Base-by-base conservation (phyloP, 2,797 vertebrate species). In the Ctenopoma multispine region DNA sequence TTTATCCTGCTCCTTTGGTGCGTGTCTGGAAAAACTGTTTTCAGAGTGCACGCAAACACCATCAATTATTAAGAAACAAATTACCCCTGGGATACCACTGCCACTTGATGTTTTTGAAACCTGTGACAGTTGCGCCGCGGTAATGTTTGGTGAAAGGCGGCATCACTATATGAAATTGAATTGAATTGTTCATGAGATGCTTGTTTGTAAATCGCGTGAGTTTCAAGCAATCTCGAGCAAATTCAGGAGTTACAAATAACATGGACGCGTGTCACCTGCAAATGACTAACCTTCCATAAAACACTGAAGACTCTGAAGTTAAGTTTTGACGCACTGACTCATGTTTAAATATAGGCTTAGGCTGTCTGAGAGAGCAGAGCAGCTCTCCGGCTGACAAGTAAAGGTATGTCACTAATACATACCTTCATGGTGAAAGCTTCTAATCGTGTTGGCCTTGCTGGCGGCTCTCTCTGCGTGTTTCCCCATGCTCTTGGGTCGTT, bases 361-460 rank as follows among this genome's bases (percentile, higher is more conserved):
- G 41, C n/a, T 75, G 92, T 92, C 90, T 92, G 92, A 79, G 86
- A 47, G 81, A 76, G 77, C 73, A 44, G 74, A 56, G 70, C 51
- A 77, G 84, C 86, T 80, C 80, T 68, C 75, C 60, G 83, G 74
- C 87, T 87, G 89, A 87, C 87, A 91, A 87, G 82, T 89, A 86
- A 86, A 90, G 91, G 89, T 92, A 90, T 91, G 91, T 89, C 90
- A 85, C 85, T 92, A 90, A 90, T 87, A 89, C 95, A 93, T 93
- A 99, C 98, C 98, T 97, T 99, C 97, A 73, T 99, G 97, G 92
- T 98, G 97, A 94, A 98, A 99, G 93, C 97, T 98, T 93, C 97
- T 95, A 88, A 99, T 97, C 23, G 97, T 99, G 93, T 97, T 99
- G 90, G 97, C 97, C 72, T 92, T 95, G 95, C 97, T 99, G 91